These are phyloP conservation scores for Pilophorus perplexus DNA, from an alignment of 2,888 invertebrate genomes.

Conservation along the genomic window DNA sequence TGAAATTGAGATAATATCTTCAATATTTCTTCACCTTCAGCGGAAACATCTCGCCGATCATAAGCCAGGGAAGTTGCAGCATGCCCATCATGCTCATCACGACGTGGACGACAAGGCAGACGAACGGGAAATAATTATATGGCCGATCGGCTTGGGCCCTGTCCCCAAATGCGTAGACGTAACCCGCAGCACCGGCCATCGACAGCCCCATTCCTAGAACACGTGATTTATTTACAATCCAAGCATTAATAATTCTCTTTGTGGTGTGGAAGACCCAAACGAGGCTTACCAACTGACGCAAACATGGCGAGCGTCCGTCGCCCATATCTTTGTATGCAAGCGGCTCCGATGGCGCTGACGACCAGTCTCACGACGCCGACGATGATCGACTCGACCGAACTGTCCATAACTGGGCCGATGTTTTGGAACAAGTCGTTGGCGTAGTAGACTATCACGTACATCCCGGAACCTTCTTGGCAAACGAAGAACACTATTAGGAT, in stretches of 20 bases:
- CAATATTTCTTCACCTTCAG: constrained; percentile 58
- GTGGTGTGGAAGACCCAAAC: no score
- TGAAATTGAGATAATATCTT: no score
- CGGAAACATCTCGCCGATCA: constrained; percentile 71
- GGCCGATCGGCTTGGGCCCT: constrained; percentile 50
- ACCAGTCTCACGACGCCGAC: constrained; percentile 65
- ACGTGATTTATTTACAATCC: no score
- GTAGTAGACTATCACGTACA: constrained; percentile 70
- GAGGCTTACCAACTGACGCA: constrained; percentile 61
- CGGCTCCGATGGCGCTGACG: constrained; percentile 66
- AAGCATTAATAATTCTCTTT: no score
- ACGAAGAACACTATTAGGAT: constrained; percentile 65
- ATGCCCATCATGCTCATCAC: constrained; percentile 72
- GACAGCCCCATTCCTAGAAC: constrained; percentile 59
- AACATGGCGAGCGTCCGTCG: constrained; percentile 63
- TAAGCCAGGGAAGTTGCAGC: constrained; percentile 70
- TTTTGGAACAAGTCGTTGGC: constrained; percentile 69
- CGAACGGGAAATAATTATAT: constrained; percentile 55
- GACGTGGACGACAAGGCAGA: constrained; percentile 66
- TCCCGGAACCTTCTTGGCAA: constrained; percentile 70
- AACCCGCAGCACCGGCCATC: constrained; percentile 55
- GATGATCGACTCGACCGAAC: constrained; percentile 67
- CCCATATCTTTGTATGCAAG: constrained; percentile 63
- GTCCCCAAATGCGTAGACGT: constrained; percentile 49
- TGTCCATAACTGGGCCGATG: constrained; percentile 64